Conservation (phyloP, 2,888 invertebrate genomes). For the Drosophila demipolita region DNA sequence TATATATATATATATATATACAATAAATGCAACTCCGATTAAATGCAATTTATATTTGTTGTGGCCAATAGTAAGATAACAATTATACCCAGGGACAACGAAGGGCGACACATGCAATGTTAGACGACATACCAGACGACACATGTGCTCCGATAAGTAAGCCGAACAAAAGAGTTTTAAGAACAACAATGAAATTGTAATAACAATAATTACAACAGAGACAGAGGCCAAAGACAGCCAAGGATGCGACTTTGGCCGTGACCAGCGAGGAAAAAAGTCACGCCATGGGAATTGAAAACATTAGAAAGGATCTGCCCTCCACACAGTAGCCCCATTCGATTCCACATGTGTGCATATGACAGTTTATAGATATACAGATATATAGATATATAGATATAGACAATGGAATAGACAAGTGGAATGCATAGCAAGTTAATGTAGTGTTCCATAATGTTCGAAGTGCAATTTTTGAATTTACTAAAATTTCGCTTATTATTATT, state of each 20-base stretch:
- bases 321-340: background rate
- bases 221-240: constrained; percentile 31
- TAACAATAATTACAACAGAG: constrained; percentile 61
- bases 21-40: constrained; percentile 25
- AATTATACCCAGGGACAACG: constrained; percentile 21
- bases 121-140: constrained; percentile 36
- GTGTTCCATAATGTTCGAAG: constrained; percentile 18
- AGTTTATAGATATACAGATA: constrained; percentile 41
- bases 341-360: constrained; percentile 28
- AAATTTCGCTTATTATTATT: background rate
- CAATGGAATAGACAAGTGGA: constrained; percentile 23
- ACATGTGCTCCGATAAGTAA: constrained; percentile 68
- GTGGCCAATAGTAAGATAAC: constrained; percentile 29
- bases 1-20: constrained; percentile 9
- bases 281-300: constrained; percentile 46
- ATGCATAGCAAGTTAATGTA: constrained; percentile 34
- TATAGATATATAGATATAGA: constrained; percentile 10
- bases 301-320: constrained; percentile 21
- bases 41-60: constrained; percentile 64
- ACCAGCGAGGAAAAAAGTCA: constrained; percentile 48
- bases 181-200: constrained; percentile 65
- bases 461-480: background rate
- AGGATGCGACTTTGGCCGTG: constrained; percentile 49
- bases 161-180: constrained; percentile 48
- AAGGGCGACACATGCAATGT: constrained; percentile 12